These are phyloP conservation scores for Morone saxatilis DNA, from an alignment of 2,113 vertebrate species.

Conservation along the genomic window DNA sequence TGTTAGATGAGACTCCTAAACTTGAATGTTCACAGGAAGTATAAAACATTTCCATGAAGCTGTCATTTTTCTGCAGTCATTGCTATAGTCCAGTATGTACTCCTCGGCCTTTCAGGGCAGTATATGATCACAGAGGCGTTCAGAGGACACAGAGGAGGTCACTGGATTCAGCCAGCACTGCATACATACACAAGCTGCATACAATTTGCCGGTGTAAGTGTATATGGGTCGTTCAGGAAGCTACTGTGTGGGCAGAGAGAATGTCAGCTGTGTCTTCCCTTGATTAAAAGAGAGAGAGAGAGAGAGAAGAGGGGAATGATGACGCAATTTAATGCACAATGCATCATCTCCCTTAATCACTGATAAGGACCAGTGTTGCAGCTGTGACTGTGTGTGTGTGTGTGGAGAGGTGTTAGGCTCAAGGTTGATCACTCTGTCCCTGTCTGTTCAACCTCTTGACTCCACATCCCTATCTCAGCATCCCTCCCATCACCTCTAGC, in stretches of 20 bases:
- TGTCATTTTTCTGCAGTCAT: not conserved
- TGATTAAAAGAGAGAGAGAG: conserved; percentile 38
- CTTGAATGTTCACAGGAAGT: no score
- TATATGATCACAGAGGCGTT: not conserved
- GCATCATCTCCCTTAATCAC: conserved; percentile 32
- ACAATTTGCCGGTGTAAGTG: not conserved
- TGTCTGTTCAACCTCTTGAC: not conserved
- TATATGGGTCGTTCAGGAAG: conserved; percentile 2
- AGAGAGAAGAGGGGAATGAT: not conserved
- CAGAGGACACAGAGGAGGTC: not conserved
- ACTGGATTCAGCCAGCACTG: not conserved
- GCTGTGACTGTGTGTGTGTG: conserved; percentile 9
- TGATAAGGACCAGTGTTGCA: conserved; percentile 23
- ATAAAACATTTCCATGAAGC: not conserved
- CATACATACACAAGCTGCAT: not conserved
- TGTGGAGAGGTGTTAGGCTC: not conserved
- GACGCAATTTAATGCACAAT: conserved; percentile 18
- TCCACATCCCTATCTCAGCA: not conserved
- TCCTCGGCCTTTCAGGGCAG: not conserved
- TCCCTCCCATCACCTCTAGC: conserved; percentile 3
- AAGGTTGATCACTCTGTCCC: conserved; percentile 9
- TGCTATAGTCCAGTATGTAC: not conserved
- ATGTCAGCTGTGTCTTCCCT: conserved; percentile 21
- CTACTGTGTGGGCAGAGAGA: conserved; percentile 13
- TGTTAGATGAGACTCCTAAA: not conserved